phyloP scores from a whole-genome alignment of 2,888 invertebrate genomes.

The Ariolimax columbianus region DNA sequence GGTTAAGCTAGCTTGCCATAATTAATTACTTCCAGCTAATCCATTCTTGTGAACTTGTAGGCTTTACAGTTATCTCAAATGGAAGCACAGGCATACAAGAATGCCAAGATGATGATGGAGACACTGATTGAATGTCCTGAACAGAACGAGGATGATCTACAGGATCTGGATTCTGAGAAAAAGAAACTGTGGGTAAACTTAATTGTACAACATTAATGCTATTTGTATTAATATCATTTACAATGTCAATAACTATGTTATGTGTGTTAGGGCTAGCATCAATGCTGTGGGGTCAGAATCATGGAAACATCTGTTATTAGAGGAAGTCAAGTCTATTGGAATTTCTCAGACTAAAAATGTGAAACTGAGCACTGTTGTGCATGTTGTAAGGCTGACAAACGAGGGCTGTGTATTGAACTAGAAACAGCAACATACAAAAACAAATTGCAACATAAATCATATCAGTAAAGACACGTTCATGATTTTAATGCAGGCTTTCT shows the following conservation, averaged over 20 bases:
- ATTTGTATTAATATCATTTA: background rate
- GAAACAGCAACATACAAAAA: no score
- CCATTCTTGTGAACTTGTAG: background rate
- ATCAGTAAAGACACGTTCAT: no score
- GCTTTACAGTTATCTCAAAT: conserved; percentile 3
- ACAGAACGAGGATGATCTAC: background rate
- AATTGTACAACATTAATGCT: background rate
- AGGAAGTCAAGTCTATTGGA: no score
- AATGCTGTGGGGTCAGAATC: no score
- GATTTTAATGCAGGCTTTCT: no score
- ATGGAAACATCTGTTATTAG: no score
- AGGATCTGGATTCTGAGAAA: background rate
- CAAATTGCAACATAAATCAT: no score
- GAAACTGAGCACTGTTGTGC: no score
- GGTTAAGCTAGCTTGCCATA: background rate
- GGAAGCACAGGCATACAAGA: conserved; percentile 24
- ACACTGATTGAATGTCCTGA: background rate
- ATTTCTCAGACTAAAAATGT: no score
- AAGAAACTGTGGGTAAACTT: conserved; percentile 5
- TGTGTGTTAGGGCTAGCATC: no score
- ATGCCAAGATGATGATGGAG: conserved; percentile 22
- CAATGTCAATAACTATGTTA: background rate
- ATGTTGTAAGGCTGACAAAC: no score
- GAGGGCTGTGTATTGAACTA: no score
- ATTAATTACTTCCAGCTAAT: background rate